phyloP scores from a whole-genome alignment of 2,888 invertebrate genomes.

The Geophilus truncorum region DNA sequence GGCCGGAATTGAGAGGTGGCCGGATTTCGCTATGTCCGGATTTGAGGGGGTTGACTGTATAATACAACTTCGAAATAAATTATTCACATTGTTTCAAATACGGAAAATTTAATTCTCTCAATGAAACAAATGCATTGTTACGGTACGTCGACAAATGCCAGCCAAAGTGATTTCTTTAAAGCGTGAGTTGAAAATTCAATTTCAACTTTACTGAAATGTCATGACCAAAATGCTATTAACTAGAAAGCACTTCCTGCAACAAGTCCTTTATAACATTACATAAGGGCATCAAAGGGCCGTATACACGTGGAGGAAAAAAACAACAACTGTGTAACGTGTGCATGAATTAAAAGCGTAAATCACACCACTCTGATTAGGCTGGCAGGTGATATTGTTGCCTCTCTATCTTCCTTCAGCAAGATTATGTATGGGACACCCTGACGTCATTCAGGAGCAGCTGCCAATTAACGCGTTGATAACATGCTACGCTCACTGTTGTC shows the following conservation, averaged over 20 bases:
- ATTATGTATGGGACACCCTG: background rate
- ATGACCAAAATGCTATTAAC: background rate
- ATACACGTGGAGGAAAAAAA: background rate
- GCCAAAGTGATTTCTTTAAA: too few relatives aligned
- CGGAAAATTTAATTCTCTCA: too few relatives aligned
- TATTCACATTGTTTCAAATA: too few relatives aligned
- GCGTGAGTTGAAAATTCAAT: background rate
- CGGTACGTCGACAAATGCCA: too few relatives aligned
- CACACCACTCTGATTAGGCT: background rate
- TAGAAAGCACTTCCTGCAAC: background rate
- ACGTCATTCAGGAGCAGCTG: background rate
- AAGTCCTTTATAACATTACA: background rate
- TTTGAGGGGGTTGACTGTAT: too few relatives aligned
- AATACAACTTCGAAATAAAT: too few relatives aligned
- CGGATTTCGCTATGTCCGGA: too few relatives aligned
- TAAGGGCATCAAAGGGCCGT: background rate
- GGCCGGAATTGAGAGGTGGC: too few relatives aligned
- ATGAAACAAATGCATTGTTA: too few relatives aligned
- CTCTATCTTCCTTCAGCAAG: background rate
- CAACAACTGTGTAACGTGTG: background rate
- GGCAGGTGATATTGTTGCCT: background rate
- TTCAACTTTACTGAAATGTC: background rate
- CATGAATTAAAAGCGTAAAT: background rate
- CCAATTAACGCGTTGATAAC: background rate
- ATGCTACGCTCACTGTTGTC: background rate